Evolutionary conservation across 37 sponge, comb jelly and placozoan genomes (phyloP).

Genomic region (Aplysina aerophoba): DNA sequence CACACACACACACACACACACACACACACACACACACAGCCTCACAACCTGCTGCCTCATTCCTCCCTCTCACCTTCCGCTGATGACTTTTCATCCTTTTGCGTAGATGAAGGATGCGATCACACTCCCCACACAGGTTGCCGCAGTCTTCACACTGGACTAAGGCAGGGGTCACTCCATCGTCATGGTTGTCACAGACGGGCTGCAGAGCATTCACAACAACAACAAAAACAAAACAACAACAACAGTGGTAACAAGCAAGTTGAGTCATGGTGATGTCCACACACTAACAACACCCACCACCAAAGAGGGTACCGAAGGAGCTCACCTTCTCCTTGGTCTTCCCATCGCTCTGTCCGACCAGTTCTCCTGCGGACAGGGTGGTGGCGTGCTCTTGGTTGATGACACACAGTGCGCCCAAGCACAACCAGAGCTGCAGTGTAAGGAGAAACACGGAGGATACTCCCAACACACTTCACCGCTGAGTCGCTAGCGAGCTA

Average conservation of each 20-base stretch:
- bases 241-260: too few relatives aligned
- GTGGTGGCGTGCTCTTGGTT: constrained; percentile 83
- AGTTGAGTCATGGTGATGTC: too few relatives aligned
- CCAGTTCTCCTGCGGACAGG: constrained; percentile 93
- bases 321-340: constrained; percentile 60
- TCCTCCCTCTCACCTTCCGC: constrained; percentile 73
- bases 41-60: neutral
- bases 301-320: neutral
- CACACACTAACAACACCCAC: too few relatives aligned
- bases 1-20: neutral
- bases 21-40: too few relatives aligned
- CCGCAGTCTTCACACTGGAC: constrained; percentile 94
- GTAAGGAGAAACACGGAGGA: neutral
- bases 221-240: too few relatives aligned
- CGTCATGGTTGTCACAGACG: constrained; percentile 98
- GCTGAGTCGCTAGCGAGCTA: too few relatives aligned
- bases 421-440: constrained; percentile 84
- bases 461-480: too few relatives aligned
- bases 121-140: constrained; percentile 97
- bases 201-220: constrained; percentile 53
- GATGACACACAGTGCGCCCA: constrained; percentile 95
- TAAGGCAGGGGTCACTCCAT: constrained; percentile 89
- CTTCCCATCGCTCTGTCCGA: constrained; percentile 74
- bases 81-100: constrained; percentile 75
- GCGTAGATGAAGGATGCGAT: constrained; percentile 87